Evolutionary conservation across 2,797 vertebrate genomes (phyloP).

Genomic region (Morelia viridis): DNA sequence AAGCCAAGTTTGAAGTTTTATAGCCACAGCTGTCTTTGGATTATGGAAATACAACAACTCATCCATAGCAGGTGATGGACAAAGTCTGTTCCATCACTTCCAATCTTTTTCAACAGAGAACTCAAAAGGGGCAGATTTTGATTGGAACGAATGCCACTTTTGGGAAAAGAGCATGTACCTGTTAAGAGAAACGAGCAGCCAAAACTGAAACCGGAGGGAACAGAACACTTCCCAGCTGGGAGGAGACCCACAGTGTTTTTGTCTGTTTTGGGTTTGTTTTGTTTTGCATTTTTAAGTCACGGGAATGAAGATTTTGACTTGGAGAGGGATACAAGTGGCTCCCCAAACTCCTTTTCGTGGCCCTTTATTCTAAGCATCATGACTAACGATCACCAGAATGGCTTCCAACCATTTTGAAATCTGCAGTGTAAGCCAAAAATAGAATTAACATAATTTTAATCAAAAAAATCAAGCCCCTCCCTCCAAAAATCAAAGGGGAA

Average conservation of each 20-base stretch:
- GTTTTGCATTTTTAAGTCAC: background rate
- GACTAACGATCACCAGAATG: too few species aligned
- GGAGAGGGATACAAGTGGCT: background rate
- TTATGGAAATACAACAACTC: constrained; percentile 65
- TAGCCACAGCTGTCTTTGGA: constrained; percentile 61
- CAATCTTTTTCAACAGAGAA: constrained; percentile 18
- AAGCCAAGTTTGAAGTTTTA: constrained; percentile 59
- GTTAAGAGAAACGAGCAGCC: background rate
- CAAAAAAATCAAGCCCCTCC: too few species aligned
- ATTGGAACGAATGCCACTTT: constrained; percentile 5
- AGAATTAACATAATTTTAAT: too few species aligned
- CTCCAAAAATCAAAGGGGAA: too few species aligned
- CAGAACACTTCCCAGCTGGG: background rate
- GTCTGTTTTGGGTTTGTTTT: background rate
- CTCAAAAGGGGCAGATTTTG: constrained; percentile 43
- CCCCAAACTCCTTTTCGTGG: too few species aligned
- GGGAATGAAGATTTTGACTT: background rate
- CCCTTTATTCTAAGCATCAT: too few species aligned
- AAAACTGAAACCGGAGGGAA: background rate
- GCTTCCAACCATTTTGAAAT: too few species aligned
- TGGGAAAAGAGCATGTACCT: background rate
- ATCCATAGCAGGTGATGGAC: constrained; percentile 59
- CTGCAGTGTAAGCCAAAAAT: too few species aligned
- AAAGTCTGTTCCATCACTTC: constrained; percentile 28
- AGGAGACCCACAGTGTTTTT: background rate